These are phyloP conservation scores for Archips xylosteana DNA, from an alignment of 2,888 invertebrate species.

Conservation along the genomic window DNA sequence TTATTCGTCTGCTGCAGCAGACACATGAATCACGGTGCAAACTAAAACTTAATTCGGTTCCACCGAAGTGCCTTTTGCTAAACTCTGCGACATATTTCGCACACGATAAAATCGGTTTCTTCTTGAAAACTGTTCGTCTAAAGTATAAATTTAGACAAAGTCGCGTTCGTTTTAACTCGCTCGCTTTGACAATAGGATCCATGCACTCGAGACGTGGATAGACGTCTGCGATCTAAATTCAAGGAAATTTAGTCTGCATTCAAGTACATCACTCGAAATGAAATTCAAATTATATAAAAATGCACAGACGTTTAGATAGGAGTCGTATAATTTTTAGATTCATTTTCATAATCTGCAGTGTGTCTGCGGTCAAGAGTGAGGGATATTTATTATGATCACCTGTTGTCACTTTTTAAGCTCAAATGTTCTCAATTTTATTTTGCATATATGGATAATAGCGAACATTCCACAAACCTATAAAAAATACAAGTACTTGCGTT, in stretches of 20 bases:
- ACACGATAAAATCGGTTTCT: constrained; percentile 51
- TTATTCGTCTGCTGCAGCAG: constrained; percentile 80
- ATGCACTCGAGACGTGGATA: constrained; percentile 64
- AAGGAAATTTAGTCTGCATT: constrained; percentile 83
- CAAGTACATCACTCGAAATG: constrained; percentile 75
- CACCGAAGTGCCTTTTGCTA: constrained; percentile 64
- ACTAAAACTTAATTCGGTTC: constrained; percentile 70
- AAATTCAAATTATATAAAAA: constrained; percentile 80
- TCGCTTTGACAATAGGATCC: constrained; percentile 45
- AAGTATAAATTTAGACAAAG: constrained; percentile 46
- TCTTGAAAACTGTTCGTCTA: constrained; percentile 46
- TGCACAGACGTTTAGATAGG: constrained; percentile 77
- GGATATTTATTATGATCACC: constrained; percentile 19
- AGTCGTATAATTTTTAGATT: constrained; percentile 81
- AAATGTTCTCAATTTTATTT: background rate
- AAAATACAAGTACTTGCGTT: background rate
- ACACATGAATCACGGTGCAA: constrained; percentile 82
- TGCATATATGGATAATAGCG: background rate
- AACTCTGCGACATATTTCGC: constrained; percentile 43
- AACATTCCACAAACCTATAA: background rate
- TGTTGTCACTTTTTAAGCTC: background rate
- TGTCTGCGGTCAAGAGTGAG: constrained; percentile 71
- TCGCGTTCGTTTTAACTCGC: constrained; percentile 49
- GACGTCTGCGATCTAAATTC: constrained; percentile 79
- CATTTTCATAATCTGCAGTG: constrained; percentile 83